Evolutionary conservation across 1,140 invertebrate species (phyloP).

Genomic region (Brachystomella parvula): DNA sequence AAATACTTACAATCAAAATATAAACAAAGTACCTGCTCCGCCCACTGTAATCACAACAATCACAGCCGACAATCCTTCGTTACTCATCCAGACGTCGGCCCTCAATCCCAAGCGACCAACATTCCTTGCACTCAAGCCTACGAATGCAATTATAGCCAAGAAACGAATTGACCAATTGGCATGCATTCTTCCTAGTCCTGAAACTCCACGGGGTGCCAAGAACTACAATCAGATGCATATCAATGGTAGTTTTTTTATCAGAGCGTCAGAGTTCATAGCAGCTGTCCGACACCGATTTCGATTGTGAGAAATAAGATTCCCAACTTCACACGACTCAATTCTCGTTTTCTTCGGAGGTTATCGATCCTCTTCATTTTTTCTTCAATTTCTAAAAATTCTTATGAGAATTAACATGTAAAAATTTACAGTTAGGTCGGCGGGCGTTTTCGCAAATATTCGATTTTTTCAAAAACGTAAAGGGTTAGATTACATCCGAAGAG

Average conservation of each 20-base stretch:
- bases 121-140: conserved; percentile 35
- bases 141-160: conserved; percentile 17
- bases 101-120: conserved; percentile 33
- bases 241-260: conserved; percentile 27
- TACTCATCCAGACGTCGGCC: conserved; percentile 10
- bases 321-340: too few relatives aligned
- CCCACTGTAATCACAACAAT: neutral
- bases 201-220: conserved; percentile 78
- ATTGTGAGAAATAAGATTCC: too few relatives aligned
- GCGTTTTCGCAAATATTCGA: too few relatives aligned
- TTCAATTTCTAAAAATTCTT: neutral
- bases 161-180: conserved; percentile 25
- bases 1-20: neutral
- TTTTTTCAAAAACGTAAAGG: too few relatives aligned
- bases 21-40: neutral
- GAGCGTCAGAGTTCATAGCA: neutral
- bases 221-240: conserved; percentile 65
- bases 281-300: neutral
- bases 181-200: conserved; percentile 55
- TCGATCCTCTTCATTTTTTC: neutral
- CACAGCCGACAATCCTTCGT: neutral
- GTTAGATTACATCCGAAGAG: too few relatives aligned
- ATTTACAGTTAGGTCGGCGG: too few relatives aligned
- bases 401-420: neutral
- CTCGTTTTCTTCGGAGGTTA: neutral